Percentiles rank a stretch among this genome's conserved stretches.
phyloP scores from a whole-genome alignment of 1,140 invertebrate genomes.

The Phthorimaea operculella region DNA sequence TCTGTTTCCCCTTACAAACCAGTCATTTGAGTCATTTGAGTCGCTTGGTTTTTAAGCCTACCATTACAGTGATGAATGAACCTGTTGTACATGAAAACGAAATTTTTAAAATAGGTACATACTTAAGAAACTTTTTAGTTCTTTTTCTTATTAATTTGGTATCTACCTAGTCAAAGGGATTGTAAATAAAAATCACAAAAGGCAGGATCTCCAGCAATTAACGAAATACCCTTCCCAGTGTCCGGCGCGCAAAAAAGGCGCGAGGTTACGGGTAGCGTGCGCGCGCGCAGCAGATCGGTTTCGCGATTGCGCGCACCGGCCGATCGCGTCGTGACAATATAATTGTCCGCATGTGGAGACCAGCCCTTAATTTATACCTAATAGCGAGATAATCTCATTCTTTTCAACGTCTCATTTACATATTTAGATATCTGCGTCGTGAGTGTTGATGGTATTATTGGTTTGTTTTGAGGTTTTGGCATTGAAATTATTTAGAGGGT shows the following conservation, averaged over 20 bases:
- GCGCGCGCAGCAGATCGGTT: slow-evolving; percentile 35
- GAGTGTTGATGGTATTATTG: neutral
- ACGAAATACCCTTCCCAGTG: neutral
- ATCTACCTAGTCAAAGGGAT: too few relatives aligned
- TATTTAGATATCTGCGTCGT: slow-evolving; percentile 45
- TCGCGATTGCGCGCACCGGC: slow-evolving; percentile 44
- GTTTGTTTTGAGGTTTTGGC: neutral
- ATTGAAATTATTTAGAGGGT: too few relatives aligned
- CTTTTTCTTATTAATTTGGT: too few relatives aligned
- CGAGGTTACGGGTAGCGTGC: slow-evolving; percentile 23
- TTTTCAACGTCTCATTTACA: slow-evolving; percentile 66
- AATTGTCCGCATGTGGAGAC: slow-evolving; percentile 61
- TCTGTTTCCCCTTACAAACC: too few relatives aligned
- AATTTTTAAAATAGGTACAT: too few relatives aligned
- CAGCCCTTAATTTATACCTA: slow-evolving; percentile 63
- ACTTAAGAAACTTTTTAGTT: too few relatives aligned
- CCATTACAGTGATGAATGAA: too few relatives aligned
- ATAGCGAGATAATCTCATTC: slow-evolving; percentile 62
- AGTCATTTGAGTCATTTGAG: too few relatives aligned
- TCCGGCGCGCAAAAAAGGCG: neutral
- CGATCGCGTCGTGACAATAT: slow-evolving; percentile 56
- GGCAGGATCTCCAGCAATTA: neutral
- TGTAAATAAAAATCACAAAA: too few relatives aligned
- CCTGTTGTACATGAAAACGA: too few relatives aligned
- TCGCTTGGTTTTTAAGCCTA: too few relatives aligned